Evolutionary conservation across 2,888 invertebrate species (phyloP).

Genomic region (Helobdella robusta): DNA sequence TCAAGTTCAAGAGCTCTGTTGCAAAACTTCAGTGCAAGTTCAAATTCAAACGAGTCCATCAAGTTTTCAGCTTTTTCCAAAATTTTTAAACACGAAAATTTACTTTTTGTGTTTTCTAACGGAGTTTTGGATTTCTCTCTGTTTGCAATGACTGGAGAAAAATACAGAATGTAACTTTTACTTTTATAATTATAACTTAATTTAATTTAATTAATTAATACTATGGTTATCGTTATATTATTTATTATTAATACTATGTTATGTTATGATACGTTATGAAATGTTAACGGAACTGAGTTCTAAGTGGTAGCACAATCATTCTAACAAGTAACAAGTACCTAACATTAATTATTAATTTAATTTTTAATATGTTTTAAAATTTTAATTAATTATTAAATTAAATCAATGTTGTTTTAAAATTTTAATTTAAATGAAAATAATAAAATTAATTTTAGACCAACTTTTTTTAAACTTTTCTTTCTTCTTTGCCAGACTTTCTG

Average conservation of each 20-base stretch:
- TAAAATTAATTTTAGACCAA: background rate
- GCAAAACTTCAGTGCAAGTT: constrained; percentile 48
- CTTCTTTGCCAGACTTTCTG: constrained; percentile 1
- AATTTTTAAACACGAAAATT: background rate
- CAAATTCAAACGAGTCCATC: constrained; percentile 49
- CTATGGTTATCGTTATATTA: background rate
- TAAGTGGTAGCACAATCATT: too few relatives aligned
- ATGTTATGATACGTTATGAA: too few relatives aligned
- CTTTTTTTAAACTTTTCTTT: constrained; percentile 16
- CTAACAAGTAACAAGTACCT: background rate
- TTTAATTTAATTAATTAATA: background rate
- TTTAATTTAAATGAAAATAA: background rate
- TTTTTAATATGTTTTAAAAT: background rate
- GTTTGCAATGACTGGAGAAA: too few relatives aligned
- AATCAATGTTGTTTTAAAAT: background rate
- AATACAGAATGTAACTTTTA: too few relatives aligned
- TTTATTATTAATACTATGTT: background rate
- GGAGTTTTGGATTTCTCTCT: background rate
- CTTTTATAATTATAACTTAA: background rate
- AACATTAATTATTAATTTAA: background rate
- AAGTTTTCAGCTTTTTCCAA: constrained; percentile 45
- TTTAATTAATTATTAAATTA: background rate
- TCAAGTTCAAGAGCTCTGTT: constrained; percentile 48
- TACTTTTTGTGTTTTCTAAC: background rate
- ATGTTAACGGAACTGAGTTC: too few relatives aligned